Evolutionary conservation across 2,888 invertebrate species (phyloP), one percentile per base, ranked within the genome.

Genomic region (Amblyteles armatorius): DNA sequence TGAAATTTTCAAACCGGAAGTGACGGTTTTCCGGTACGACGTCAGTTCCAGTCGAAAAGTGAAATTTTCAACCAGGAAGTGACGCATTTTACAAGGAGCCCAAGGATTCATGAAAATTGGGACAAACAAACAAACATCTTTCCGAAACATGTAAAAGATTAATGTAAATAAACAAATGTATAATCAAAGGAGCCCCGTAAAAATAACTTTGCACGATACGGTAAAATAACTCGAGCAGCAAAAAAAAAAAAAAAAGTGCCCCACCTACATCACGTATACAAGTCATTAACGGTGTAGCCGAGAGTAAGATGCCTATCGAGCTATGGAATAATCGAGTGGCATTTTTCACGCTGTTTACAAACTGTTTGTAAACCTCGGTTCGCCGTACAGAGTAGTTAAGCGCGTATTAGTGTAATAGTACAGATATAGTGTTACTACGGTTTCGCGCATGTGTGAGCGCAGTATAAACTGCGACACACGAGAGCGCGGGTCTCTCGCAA

Each of bases 331-430:
- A 91, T 91, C 89, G 91, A 92, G 91, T 91, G 91, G 90, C 88
- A 90, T 91, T 91, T 92, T 92, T 89, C 67, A 88, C 88, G 89
- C 89, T 91, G 89, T 92, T 91, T 92, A 89, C 91, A 90, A 91
- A 91, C 89, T 90, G 87, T 52, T 63, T 90, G 88, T 90, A 68
- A 72, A 65, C 76, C 72, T 40, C 63, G 36, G 89, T 87, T 76
- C 88, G 85, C 80, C 79, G 86, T 65, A 33, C 79, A 82, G 79
- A 65, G 73, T 65, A 76, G 76, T 85, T 76, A 83, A 79, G 72
- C 44, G 60, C 67, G 76, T 67, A 85, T 85, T 76, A 81, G 74
- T 76, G 78, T 48, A 29, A 52, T 50, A 72, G 78, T 60, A 26
- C 44, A 55, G 48, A 72, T 52, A 76, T 48, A 29, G 33, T 71